A percentile compares a stretch with the other conserved stretches of the same genome.
Evolutionary conservation across 2,888 invertebrate genomes (phyloP).

Genomic region (Melinaea menophilus): DNA sequence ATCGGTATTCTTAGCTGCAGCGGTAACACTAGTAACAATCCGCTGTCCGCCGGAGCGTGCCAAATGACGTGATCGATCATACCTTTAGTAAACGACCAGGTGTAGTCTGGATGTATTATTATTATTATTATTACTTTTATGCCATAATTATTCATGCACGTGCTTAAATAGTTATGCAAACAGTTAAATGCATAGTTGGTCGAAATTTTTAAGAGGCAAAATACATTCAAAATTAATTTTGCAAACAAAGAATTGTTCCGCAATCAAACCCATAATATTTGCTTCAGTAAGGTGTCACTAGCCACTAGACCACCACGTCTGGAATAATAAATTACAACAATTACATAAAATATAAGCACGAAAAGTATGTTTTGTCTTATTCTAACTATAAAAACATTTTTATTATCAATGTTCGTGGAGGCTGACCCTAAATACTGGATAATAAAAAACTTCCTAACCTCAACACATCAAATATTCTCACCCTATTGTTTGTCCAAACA

Average conservation of each 20-base stretch:
- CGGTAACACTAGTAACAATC: constrained; percentile 56
- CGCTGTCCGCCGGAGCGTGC: constrained; percentile 61
- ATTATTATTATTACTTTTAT: constrained; percentile 11
- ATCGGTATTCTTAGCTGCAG: constrained; percentile 32
- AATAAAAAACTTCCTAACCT: constrained; percentile 3
- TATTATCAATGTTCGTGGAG: too few relatives aligned
- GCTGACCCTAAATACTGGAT: neutral
- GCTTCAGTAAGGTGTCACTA: too few relatives aligned
- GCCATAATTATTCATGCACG: constrained; percentile 2
- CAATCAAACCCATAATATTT: too few relatives aligned
- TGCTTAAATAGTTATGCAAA: neutral
- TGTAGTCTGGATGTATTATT: constrained; percentile 38
- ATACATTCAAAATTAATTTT: too few relatives aligned
- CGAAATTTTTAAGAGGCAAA: too few relatives aligned
- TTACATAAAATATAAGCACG: too few relatives aligned
- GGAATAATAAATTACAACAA: too few relatives aligned
- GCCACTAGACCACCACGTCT: too few relatives aligned
- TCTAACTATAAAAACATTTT: too few relatives aligned
- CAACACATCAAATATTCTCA: constrained; percentile 41
- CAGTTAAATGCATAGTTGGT: too few relatives aligned
- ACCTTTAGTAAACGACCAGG: constrained; percentile 54
- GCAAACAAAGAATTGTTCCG: too few relatives aligned
- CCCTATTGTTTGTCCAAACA: constrained; percentile 57
- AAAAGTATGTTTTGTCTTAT: too few relatives aligned
- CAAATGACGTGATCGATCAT: constrained; percentile 70